phyloP scores from a whole-genome alignment of 2,797 vertebrate species.

The Danionella dracula region DNA sequence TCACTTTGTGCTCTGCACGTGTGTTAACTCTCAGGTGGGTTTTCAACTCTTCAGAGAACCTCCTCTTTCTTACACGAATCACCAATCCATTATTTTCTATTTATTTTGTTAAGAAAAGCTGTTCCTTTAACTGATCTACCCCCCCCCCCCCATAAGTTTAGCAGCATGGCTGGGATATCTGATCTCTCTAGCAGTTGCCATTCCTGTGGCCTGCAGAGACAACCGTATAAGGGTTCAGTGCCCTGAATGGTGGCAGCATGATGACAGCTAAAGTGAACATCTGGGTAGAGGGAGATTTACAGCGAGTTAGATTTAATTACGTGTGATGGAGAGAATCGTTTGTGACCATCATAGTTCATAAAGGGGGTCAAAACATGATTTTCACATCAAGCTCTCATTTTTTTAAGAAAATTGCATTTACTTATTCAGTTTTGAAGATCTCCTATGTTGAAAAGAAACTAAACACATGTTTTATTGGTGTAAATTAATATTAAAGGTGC shows the following conservation, averaged over 20 bases:
- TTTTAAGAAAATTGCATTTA: too few relatives aligned
- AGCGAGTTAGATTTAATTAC: not conserved
- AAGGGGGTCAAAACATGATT: too few relatives aligned
- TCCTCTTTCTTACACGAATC: constrained; percentile 3
- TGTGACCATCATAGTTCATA: too few relatives aligned
- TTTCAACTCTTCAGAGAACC: constrained; percentile 8
- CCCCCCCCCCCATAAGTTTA: not conserved
- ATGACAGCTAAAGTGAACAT: constrained; percentile 5
- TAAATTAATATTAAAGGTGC: too few relatives aligned
- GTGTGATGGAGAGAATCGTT: not conserved
- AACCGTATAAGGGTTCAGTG: not conserved
- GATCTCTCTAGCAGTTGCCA: constrained; percentile 8
- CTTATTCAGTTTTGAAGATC: too few relatives aligned
- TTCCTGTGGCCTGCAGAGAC: not conserved
- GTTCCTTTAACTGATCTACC: not conserved
- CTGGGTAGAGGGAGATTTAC: not conserved
- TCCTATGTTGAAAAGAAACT: too few relatives aligned
- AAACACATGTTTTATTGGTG: too few relatives aligned
- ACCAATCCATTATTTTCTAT: not conserved
- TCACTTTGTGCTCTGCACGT: constrained; percentile 3
- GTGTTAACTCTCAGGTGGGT: constrained; percentile 20
- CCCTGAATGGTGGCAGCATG: not conserved
- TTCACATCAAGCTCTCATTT: too few relatives aligned
- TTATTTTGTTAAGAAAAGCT: not conserved
- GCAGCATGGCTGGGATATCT: not conserved